Conservation (phyloP, 2,113 vertebrate genomes). For the Entosphenus tridentatus region DNA sequence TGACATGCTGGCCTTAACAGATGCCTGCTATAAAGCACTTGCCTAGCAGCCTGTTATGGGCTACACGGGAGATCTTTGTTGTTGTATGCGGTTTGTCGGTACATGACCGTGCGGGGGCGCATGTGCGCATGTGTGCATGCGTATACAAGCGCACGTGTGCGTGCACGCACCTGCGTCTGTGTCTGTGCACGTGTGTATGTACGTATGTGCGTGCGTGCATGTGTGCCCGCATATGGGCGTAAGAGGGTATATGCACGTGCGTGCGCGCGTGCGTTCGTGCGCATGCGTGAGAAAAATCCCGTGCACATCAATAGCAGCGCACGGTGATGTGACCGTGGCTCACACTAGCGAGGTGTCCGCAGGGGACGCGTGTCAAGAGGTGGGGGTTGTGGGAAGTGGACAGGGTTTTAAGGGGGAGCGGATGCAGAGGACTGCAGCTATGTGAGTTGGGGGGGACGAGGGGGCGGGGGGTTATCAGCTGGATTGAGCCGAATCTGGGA, state of each 20-base stretch:
- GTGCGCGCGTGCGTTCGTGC: background rate
- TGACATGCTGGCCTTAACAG: too few relatives aligned
- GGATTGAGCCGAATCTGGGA: too few relatives aligned
- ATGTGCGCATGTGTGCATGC: too few relatives aligned
- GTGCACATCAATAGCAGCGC: background rate
- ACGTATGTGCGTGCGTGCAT: background rate
- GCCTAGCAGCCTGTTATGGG: too few relatives aligned
- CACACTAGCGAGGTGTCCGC: background rate
- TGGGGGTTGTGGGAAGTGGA: background rate
- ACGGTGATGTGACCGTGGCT: background rate
- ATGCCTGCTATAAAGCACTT: too few relatives aligned
- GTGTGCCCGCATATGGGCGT: background rate
- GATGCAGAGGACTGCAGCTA: background rate
- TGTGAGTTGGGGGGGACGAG: background rate
- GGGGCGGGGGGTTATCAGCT: background rate
- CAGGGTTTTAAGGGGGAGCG: background rate
- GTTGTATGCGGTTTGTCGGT: too few relatives aligned
- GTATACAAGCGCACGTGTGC: too few relatives aligned
- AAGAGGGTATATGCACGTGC: background rate
- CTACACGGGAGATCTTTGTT: too few relatives aligned
- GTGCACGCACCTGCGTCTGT: background rate
- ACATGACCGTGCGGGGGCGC: too few relatives aligned
- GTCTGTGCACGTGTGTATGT: background rate
- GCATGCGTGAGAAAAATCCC: background rate
- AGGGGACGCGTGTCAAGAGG: background rate